phyloP scores from a whole-genome alignment of 1,140 invertebrate species.

The Lepidurus packardi region DNA sequence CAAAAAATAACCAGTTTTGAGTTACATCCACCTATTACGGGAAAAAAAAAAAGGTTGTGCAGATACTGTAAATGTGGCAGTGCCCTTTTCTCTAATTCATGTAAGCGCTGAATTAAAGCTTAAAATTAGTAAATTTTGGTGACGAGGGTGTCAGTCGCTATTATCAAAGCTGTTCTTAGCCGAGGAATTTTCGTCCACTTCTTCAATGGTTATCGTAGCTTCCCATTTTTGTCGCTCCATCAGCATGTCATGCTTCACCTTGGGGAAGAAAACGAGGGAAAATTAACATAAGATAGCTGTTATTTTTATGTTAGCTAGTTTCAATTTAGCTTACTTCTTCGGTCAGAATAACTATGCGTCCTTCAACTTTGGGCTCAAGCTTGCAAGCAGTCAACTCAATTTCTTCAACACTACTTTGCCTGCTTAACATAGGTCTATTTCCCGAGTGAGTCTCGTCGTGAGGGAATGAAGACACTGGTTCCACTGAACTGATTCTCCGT shows the following conservation, averaged over 20 bases:
- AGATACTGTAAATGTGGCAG: neutral
- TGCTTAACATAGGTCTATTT: slow-evolving; percentile 49
- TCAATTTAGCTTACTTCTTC: slow-evolving; percentile 52
- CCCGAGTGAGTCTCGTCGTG: slow-evolving; percentile 39
- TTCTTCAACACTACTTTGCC: slow-evolving; percentile 58
- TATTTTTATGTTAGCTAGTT: neutral
- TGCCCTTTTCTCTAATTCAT: neutral
- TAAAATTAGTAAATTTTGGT: neutral
- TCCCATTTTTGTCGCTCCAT: neutral
- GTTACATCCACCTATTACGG: neutral
- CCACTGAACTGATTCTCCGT: slow-evolving; percentile 35
- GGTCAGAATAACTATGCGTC: slow-evolving; percentile 65
- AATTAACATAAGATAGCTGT: neutral
- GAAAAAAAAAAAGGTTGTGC: slow-evolving; percentile 10
- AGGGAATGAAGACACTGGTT: neutral
- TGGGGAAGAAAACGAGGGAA: neutral
- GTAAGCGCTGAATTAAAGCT: neutral
- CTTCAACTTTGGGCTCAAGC: slow-evolving; percentile 65
- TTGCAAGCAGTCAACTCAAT: slow-evolving; percentile 66
- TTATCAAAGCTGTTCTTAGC: neutral
- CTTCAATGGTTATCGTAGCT: slow-evolving; percentile 7
- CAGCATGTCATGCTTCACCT: neutral
- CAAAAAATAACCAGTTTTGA: neutral
- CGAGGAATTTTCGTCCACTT: neutral
- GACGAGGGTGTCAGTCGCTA: neutral